Base-by-base conservation (phyloP, 2,888 invertebrate genomes). In the Ceramica pisi region DNA sequence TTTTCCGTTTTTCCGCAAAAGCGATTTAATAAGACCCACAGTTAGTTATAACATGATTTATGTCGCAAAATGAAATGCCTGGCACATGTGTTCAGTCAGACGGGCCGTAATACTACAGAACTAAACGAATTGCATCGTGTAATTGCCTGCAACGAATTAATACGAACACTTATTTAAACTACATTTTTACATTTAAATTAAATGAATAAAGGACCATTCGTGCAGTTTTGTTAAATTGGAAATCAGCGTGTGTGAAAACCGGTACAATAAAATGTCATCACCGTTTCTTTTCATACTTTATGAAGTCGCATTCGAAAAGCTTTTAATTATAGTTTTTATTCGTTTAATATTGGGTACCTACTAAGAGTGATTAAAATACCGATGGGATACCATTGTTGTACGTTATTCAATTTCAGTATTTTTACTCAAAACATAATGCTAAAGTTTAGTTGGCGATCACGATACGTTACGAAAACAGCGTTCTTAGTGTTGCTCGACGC, bases 31-130 rank as follows among this genome's bases (percentile, higher is more conserved):
- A 93, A 92, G 90, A 87, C 87, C 87, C 84, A 86, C 85, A 80
- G 86, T 87, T 90, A 87, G 90, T 89, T 90, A 91, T 90, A 87
- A 86, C 90, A 89, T 92, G 91, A 92, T 92, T 92, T 93, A 92
- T 91, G 89, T 87, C 81, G 85, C 87, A 87, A 90, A 91, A 91
- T 90, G 88, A 90, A 92, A 90, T 87, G 89, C 88, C 87, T 86
- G 75, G 83, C 88, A 88, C 89, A 91, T 87, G 79, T 91, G 90
- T 88, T 89, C 88, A 74, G 85, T 85, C 87, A 80, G 86, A 84
- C 86, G 77, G 81, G 80, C 82, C 88, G 93, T 92, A 92, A 94
- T 93, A 90, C 85, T 85, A 85, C 86, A 86, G 84, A 80, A 86
- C 87, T 86, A 87, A 88, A 86, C 84, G 81, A 87, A 88, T 86